phyloP scores from a whole-genome alignment of 2,113 vertebrate species.

The Entosphenus tridentatus region DNA sequence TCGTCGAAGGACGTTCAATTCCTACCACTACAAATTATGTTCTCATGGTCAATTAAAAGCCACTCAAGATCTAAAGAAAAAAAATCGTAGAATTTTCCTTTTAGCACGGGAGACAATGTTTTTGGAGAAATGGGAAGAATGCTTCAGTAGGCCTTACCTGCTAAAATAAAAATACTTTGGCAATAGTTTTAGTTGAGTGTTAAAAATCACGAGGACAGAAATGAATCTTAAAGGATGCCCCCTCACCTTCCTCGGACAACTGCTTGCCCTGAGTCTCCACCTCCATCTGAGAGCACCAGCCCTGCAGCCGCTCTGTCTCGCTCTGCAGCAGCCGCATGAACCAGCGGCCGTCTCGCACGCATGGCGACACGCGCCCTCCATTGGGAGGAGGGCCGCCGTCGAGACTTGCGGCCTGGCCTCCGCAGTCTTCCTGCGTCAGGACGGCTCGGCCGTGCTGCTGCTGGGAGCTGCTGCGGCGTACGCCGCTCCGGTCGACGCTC shows the following conservation, averaged over 20 bases:
- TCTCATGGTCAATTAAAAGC: background rate
- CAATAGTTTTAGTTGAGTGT: background rate
- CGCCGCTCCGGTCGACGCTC: constrained; percentile 20
- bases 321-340: constrained; percentile 91
- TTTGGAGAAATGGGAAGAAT: background rate
- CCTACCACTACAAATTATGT: background rate
- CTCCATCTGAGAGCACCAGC: constrained; percentile 98
- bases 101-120: background rate
- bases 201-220: background rate
- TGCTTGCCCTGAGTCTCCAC: constrained; percentile 91
- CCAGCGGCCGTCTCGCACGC: constrained; percentile 79
- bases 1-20: no score
- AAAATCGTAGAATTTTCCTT: background rate
- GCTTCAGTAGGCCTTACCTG: background rate
- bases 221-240: background rate
- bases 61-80: background rate
- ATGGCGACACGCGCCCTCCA: constrained; percentile 44
- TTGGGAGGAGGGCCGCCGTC: constrained; percentile 72
- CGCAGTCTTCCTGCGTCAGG: no score
- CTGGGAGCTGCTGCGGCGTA: no score
- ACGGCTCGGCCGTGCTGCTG: no score
- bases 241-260: constrained; percentile 87
- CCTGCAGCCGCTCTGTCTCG: constrained; percentile 75
- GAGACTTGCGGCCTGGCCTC: constrained; percentile 37
- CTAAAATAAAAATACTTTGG: background rate